Evolutionary conservation across 37 sponge, comb jelly and placozoan genomes (phyloP).

Genomic region (Agelas oroides): DNA sequence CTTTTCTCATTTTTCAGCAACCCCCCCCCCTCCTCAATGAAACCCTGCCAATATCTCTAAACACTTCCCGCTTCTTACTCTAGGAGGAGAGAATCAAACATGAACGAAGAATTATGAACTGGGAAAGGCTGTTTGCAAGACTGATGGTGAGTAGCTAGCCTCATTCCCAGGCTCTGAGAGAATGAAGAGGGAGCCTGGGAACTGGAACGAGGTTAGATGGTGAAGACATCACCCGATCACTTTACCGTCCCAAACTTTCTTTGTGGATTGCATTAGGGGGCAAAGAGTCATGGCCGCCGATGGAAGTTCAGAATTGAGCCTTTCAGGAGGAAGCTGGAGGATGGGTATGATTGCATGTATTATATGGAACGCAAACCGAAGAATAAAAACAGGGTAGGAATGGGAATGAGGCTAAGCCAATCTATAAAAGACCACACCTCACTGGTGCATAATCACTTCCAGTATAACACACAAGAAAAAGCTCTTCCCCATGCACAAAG

Average conservation of each 20-base stretch:
- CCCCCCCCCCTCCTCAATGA: neutral
- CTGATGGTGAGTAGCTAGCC: slow-evolving; percentile 43
- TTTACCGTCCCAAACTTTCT: neutral
- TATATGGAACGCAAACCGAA: neutral
- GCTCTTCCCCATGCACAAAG: no score
- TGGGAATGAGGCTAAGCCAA: no score
- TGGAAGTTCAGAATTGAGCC: slow-evolving; percentile 91
- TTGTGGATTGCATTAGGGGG: neutral
- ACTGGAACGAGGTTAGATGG: no score
- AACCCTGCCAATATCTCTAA: no score
- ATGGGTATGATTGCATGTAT: slow-evolving; percentile 48
- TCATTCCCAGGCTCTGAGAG: no score
- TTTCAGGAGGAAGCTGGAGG: slow-evolving; percentile 63
- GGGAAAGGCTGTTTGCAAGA: slow-evolving; percentile 77
- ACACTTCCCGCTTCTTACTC: neutral
- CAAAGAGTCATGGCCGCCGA: slow-evolving; percentile 74
- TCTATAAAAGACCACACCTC: no score
- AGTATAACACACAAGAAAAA: no score
- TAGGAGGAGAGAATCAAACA: slow-evolving; percentile 69
- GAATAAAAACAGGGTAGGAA: no score
- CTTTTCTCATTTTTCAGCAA: neutral
- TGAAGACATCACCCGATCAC: slow-evolving; percentile 25
- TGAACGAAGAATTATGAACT: slow-evolving; percentile 65
- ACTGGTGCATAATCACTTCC: no score
- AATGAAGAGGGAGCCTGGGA: no score